Base-by-base conservation (phyloP, 35 echinoderm and acorn worm genomes). In the Apostichopus japonicus region DNA sequence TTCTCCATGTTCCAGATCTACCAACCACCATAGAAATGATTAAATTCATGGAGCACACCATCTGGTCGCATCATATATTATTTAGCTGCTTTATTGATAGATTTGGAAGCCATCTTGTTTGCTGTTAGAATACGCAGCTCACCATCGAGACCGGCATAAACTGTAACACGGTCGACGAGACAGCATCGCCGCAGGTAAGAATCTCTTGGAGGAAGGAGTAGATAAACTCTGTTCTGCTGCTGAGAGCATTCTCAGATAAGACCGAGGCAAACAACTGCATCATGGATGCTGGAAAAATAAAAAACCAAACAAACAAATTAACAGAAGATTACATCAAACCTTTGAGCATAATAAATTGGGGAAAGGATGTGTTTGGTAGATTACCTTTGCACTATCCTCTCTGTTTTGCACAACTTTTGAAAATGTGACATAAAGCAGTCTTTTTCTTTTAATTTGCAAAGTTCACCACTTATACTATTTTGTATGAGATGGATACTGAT, bases 101-200 rank as follows among this genome's bases (percentile, higher is more conserved):
- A 44, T 44, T 61, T 61, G 57, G 57, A 61, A 61, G 57, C 7
- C 57, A 61, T 61, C 57, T 10, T 61, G 57, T 8, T 61, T 61
- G 8, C 13, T 61, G 0, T 61, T 61, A 11, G 57, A 10, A 44
- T 61, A 10, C 57, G 1, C 13, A 90, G 53, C 95, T 92, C 78
- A 98, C 96, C 96, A 98, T 98, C 15, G 91, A 95, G 59, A 98
- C 92, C 10, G 96, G 96, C 83, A 94, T 94, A 65, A 98, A 98
- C 83, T 98, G 96, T 9, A 98, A 92, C 5, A 98, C 88, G 21
- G 87, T 91, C 21, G 94, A 93, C 10, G 92, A 91, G 23, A 98
- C 95, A 24, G 89, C 65, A n/a, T 95, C 92, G 0, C 96, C 94
- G 57, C 96, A 98, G 25, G 91, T 83, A 1, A 95, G 92, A 53